A percentile compares a stretch with the other conserved stretches of the same genome.
Evolutionary conservation across 2,888 invertebrate species (phyloP).

Genomic region (Hypercompe scribonia): DNA sequence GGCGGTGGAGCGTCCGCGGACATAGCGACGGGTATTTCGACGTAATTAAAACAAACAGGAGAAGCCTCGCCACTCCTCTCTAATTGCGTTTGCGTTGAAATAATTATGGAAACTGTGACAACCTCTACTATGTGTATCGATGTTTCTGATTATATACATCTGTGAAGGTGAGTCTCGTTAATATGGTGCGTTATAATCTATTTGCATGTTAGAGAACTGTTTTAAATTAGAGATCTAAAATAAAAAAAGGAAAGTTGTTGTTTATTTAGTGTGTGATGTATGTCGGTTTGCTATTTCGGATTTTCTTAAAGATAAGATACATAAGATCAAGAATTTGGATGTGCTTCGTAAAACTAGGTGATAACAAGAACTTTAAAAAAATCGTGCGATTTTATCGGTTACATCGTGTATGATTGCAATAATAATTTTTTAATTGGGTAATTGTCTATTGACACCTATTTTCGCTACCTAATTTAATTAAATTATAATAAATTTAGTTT

Average conservation of each 20-base stretch:
- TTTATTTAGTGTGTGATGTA: no score
- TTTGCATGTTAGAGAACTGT: conserved; percentile 11
- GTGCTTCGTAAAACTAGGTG: no score
- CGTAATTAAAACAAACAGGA: conserved; percentile 86
- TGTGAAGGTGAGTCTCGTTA: conserved; percentile 23
- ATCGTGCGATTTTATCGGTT: no score
- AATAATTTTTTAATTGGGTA: not conserved
- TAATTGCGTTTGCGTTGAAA: conserved; percentile 84
- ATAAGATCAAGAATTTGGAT: no score
- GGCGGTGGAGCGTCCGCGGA: conserved; percentile 56
- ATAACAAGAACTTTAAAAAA: no score
- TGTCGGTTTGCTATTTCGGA: conserved; percentile 35
- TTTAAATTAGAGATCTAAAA: not conserved
- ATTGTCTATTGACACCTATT: not conserved
- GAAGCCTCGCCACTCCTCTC: conserved; percentile 81
- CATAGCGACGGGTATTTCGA: conserved; percentile 74
- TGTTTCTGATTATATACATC: conserved; percentile 49
- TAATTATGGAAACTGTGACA: conserved; percentile 79
- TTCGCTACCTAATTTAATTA: not conserved
- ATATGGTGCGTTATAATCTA: not conserved
- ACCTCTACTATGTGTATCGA: conserved; percentile 58
- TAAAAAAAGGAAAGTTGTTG: no score
- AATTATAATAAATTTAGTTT: no score
- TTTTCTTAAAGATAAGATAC: no score
- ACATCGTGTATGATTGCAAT: no score